Evolutionary conservation across 2,888 invertebrate genomes (phyloP).

Genomic region (Tanytarsus gracilentus): DNA sequence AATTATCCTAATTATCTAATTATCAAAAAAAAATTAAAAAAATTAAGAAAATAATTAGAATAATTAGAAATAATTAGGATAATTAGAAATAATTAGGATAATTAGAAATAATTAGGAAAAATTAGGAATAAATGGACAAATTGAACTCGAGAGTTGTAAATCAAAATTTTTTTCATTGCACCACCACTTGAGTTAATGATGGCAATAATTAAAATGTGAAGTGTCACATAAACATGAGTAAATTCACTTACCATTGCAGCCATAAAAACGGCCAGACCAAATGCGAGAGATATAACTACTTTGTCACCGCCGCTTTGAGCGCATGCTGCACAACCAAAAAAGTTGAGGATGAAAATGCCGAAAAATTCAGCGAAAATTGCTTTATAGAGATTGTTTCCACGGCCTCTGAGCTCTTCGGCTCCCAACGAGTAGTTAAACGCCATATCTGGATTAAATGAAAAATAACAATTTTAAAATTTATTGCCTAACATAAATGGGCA

Average conservation of each 20-base stretch:
- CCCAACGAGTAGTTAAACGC: slow-evolving; percentile 56
- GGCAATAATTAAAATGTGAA: neutral
- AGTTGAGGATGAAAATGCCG: slow-evolving; percentile 75
- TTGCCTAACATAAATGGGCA: slow-evolving; percentile 8
- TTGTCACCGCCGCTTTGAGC: slow-evolving; percentile 47
- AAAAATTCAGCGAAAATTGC: slow-evolving; percentile 80
- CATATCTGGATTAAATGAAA: slow-evolving; percentile 33
- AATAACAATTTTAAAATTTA: neutral
- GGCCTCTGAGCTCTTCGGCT: slow-evolving; percentile 59
- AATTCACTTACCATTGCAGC: slow-evolving; percentile 58
- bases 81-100: too few species aligned
- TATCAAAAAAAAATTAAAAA: too few species aligned
- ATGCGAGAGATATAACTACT: slow-evolving; percentile 67
- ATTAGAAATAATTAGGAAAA: too few species aligned
- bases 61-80: too few species aligned
- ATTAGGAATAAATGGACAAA: too few species aligned
- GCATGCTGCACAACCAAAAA: slow-evolving; percentile 80
- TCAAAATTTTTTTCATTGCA: too few species aligned
- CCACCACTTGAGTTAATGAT: too few species aligned
- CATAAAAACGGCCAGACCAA: slow-evolving; percentile 77
- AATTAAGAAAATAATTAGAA: too few species aligned
- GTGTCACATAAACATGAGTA: neutral
- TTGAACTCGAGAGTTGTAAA: too few species aligned
- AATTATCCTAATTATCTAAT: too few species aligned
- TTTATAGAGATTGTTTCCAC: slow-evolving; percentile 62